Percentiles rank a stretch among this genome's conserved stretches.
phyloP scores from a whole-genome alignment of 1,140 invertebrate species.

The Himalopsyche phryganea region DNA sequence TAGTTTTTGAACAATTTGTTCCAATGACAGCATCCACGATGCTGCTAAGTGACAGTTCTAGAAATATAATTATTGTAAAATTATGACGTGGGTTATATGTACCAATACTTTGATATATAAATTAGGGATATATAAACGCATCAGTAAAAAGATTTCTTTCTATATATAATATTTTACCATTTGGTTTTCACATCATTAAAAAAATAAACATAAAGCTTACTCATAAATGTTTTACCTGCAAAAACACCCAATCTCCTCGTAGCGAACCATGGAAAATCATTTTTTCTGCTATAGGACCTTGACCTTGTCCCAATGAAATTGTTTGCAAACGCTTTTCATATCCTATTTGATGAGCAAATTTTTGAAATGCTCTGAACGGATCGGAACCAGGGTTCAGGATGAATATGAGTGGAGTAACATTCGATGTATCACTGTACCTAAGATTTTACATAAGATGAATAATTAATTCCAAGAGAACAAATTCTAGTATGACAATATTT shows the following conservation, averaged over 20 bases:
- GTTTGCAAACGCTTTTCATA: conserved; percentile 73
- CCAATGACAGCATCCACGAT: conserved; percentile 82
- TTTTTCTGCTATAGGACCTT: conserved; percentile 78
- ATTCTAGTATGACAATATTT: too few species aligned
- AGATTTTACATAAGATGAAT: neutral
- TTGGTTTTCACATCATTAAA: too few species aligned
- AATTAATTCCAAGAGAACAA: neutral
- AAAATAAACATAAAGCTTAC: too few species aligned
- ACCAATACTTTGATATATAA: too few species aligned
- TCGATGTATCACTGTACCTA: conserved; percentile 71
- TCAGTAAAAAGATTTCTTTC: too few species aligned
- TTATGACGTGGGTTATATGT: too few species aligned
- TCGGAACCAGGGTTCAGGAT: conserved; percentile 88
- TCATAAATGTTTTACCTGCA: too few species aligned
- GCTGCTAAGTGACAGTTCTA: conserved; percentile 90
- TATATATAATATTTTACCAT: too few species aligned
- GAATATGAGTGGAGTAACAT: conserved; percentile 77
- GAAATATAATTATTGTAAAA: too few species aligned
- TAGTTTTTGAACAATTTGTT: conserved; percentile 68
- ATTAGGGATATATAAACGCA: too few species aligned
- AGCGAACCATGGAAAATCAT: conserved; percentile 84
- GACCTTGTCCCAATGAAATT: conserved; percentile 87
- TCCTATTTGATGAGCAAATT: conserved; percentile 77
- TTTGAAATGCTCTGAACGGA: conserved; percentile 76
- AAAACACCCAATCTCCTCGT: conserved; percentile 54